Base-by-base conservation (phyloP, 2,888 invertebrate genomes). In the Ormia ochracea region DNA sequence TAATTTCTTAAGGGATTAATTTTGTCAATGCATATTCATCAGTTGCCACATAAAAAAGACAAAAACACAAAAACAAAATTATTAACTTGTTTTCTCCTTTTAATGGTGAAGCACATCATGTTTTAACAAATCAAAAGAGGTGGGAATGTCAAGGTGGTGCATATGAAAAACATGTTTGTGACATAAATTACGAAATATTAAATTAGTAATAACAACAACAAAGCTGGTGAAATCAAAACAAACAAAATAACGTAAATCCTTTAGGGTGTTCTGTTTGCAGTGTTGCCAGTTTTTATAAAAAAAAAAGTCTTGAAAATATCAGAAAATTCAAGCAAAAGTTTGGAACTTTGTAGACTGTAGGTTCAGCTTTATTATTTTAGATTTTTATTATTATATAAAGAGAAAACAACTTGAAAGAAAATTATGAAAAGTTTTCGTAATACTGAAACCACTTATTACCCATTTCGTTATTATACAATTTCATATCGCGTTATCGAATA, bases 91-190 rank as follows among this genome's bases (percentile, higher is more conserved):
- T 17, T 63, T 76, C 1, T 54, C 12, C 45, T 23, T 38, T 4
- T 7, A 36, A 28, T 38, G 23, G 19, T 41, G 3, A 31, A 6
- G 26, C 26, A 70, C 5, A 26, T 14, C 6, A 63, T 9, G 9
- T 45, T 19, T 48, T 23, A 19, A 7, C 0, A 1, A 14, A 12
- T 2, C 23, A 17, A 7, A 12, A 7, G 17, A 12, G 23, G 19
- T 12, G 23, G 45, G 17, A 33, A 3, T n/a, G 4, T 36, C 17
- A 12, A 10, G 33, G 41, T 17, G 19, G 28, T 23, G 26, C 9
- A 66, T 72, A 66, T 38, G 66, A 59, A 45, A 72, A 78, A 78
- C 72, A 61, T 59, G 66, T 78, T 78, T 48, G 36, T 48, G 59
- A 17, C 33, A 54, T 63, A 23, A 17, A 59, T 28, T 48, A 65